Evolutionary conservation across 2,113 vertebrate species (phyloP).

Genomic region (Platichthys stellatus): DNA sequence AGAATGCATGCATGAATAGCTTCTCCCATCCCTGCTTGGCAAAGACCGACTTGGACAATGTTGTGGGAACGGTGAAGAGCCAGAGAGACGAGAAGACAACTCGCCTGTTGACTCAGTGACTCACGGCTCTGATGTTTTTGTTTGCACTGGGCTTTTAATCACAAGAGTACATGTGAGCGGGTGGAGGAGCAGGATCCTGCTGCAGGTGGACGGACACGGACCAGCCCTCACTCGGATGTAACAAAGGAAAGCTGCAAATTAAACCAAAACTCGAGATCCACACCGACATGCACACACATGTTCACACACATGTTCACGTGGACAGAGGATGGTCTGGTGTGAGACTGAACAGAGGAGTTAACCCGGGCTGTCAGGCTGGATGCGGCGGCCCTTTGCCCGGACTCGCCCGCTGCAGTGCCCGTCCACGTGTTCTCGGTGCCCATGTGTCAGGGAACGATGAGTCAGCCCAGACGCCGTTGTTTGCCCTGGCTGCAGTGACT

Average conservation of each 20-base stretch:
- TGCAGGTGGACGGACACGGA: slow-evolving; percentile 32
- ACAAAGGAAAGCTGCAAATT: too few species aligned
- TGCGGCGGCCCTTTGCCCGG: slow-evolving; percentile 44
- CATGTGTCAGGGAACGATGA: slow-evolving; percentile 69
- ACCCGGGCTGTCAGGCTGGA: slow-evolving; percentile 41
- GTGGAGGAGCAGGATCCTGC: slow-evolving; percentile 53
- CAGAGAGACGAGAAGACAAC: slow-evolving; percentile 48
- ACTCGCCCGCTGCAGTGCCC: slow-evolving; percentile 56
- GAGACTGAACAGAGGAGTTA: slow-evolving; percentile 29
- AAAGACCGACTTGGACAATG: slow-evolving; percentile 26
- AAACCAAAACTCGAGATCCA: not conserved
- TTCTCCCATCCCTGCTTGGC: not conserved
- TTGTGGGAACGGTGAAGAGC: slow-evolving; percentile 41
- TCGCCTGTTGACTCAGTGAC: slow-evolving; percentile 70
- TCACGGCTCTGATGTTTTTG: slow-evolving; percentile 54
- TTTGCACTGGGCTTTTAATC: slow-evolving; percentile 61
- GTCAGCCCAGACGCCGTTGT: slow-evolving; percentile 69
- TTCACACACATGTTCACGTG: slow-evolving; percentile 14
- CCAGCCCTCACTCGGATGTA: not conserved
- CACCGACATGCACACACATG: slow-evolving; percentile 6
- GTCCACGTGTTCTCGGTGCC: slow-evolving; percentile 70
- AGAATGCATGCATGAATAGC: not conserved
- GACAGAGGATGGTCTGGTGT: slow-evolving; percentile 17
- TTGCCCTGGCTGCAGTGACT: slow-evolving; percentile 68
- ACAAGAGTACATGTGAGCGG: slow-evolving; percentile 51